phyloP scores from a whole-genome alignment of 1,140 invertebrate genomes.

The Cryptotermes secundus region DNA sequence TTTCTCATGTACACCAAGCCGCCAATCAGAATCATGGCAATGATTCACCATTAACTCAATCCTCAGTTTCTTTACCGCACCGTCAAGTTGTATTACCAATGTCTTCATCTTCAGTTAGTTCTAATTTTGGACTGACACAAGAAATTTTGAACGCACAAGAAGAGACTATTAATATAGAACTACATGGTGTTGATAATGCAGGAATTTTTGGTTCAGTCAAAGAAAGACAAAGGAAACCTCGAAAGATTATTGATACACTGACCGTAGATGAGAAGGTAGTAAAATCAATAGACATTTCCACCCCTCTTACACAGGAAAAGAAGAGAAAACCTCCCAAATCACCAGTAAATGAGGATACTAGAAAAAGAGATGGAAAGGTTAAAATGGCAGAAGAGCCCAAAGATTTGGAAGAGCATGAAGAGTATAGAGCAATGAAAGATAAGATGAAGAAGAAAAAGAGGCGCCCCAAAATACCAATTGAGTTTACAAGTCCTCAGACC shows the following conservation, averaged over 20 bases:
- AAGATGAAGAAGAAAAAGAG: constrained; percentile 39
- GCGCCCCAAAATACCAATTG: constrained; percentile 37
- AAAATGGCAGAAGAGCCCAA: constrained; percentile 20
- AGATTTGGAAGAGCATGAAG: constrained; percentile 31
- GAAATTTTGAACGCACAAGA: neutral
- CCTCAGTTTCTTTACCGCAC: neutral
- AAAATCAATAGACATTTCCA: neutral
- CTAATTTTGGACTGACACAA: neutral
- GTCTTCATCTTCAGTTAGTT: no score
- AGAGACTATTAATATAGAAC: neutral
- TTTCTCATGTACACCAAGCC: neutral
- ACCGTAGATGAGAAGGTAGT: neutral
- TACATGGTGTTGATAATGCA: neutral
- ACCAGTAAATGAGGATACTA: constrained; percentile 20
- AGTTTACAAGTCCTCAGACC: constrained; percentile 33
- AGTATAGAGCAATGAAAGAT: constrained; percentile 35
- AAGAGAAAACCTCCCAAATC: neutral
- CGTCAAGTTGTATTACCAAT: no score
- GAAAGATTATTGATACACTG: constrained; percentile 28
- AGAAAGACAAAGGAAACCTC: constrained; percentile 31
- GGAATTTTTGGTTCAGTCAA: constrained; percentile 39
- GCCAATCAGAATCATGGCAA: neutral
- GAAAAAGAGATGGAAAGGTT: constrained; percentile 30
- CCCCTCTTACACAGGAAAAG: neutral
- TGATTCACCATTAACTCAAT: neutral